phyloP scores from a whole-genome alignment of 2,888 invertebrate genomes.

The Abrostola tripartita region DNA sequence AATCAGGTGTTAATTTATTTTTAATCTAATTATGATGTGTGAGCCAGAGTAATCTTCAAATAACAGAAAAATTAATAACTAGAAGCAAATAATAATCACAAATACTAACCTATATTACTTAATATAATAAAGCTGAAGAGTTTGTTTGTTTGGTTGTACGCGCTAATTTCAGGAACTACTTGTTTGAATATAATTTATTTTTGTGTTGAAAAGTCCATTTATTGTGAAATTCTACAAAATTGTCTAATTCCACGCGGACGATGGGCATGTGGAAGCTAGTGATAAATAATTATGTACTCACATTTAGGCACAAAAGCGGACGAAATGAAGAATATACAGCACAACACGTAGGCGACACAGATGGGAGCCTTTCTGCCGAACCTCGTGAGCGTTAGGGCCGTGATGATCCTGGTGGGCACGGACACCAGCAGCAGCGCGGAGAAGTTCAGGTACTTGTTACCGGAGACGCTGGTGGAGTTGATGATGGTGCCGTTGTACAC shows the following conservation, averaged over 20 bases:
- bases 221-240: too few relatives aligned
- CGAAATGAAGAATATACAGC: conserved; percentile 85
- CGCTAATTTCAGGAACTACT: too few relatives aligned
- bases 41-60: too few relatives aligned
- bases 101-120: too few relatives aligned
- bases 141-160: too few relatives aligned
- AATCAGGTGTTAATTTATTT: too few relatives aligned
- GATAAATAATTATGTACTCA: conserved; percentile 61
- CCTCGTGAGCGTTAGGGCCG: conserved; percentile 88
- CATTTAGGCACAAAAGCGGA: conserved; percentile 87
- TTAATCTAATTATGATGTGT: too few relatives aligned
- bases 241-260: too few relatives aligned
- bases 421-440: conserved; percentile 90
- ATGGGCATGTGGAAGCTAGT: too few relatives aligned
- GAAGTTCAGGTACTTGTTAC: conserved; percentile 93
- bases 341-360: conserved; percentile 79
- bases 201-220: too few relatives aligned
- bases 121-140: too few relatives aligned
- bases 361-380: conserved; percentile 88
- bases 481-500: conserved; percentile 93
- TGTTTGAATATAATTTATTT: too few relatives aligned
- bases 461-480: conserved; percentile 92
- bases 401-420: conserved; percentile 88
- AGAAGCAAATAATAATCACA: background rate
- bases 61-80: background rate